phyloP scores from a whole-genome alignment of 2,113 vertebrate genomes.

The Neolamprologus ventralis region DNA sequence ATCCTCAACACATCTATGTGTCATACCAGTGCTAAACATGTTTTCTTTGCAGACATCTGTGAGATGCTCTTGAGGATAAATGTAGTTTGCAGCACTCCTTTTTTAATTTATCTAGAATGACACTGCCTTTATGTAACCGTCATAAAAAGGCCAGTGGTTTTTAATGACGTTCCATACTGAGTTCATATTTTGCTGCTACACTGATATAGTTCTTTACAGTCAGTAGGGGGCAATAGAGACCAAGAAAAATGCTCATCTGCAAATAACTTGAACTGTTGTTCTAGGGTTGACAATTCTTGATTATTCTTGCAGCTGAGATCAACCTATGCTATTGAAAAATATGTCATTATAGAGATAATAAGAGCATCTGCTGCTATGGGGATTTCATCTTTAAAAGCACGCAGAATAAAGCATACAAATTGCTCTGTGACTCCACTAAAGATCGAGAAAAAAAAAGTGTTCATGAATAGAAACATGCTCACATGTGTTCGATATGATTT shows the following conservation, averaged over 20 bases:
- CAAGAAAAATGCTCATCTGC: neutral
- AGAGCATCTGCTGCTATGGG: neutral
- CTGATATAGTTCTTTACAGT: neutral
- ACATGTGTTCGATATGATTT: neutral
- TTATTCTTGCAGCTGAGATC: neutral
- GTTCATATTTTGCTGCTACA: neutral
- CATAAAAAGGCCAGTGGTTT: neutral
- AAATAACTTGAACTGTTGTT: neutral
- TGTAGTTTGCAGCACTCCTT: neutral
- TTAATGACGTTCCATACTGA: neutral
- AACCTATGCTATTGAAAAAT: neutral
- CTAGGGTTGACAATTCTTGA: neutral
- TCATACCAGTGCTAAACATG: neutral
- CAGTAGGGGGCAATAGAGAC: conserved; percentile 62
- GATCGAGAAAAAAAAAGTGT: neutral
- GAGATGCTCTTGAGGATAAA: neutral
- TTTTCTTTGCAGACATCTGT: neutral
- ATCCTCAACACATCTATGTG: neutral
- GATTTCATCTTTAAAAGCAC: neutral
- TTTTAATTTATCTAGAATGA: neutral
- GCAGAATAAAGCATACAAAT: neutral
- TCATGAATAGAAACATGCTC: neutral
- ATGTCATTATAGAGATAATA: neutral
- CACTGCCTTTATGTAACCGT: neutral
- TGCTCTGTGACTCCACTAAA: neutral